These are phyloP conservation scores for Helogale parvula DNA, from an alignment of 2,113 vertebrate genomes.

Conservation along the genomic window DNA sequence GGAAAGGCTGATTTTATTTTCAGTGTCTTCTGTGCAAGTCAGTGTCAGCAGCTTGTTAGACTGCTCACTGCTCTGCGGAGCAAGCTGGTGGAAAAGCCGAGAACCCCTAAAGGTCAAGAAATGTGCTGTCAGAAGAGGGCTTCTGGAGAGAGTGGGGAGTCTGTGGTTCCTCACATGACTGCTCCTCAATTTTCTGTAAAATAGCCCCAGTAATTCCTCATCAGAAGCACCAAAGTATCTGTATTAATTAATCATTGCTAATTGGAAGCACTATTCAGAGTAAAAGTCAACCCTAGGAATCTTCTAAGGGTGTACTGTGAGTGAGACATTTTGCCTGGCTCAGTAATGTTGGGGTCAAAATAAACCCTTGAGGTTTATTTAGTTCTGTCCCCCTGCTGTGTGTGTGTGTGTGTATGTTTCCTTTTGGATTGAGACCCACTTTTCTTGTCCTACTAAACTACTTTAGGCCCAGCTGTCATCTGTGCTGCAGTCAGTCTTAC, in stretches of 20 bases:
- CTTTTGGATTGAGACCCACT: not conserved
- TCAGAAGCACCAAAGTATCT: not conserved
- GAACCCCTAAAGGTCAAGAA: not conserved
- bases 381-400: not conserved
- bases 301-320: not conserved
- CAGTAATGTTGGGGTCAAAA: not conserved
- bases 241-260: not conserved
- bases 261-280: not conserved
- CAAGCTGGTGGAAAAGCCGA: not conserved
- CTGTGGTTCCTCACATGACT: not conserved
- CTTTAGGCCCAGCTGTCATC: not conserved
- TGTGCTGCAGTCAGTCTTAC: not conserved
- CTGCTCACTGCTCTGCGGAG: not conserved
- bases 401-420: not conserved
- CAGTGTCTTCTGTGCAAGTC: not conserved
- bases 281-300: not conserved
- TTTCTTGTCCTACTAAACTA: not conserved
- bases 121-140: not conserved
- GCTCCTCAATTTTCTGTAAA: not conserved
- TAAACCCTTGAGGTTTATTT: not conserved
- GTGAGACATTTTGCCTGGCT: not conserved
- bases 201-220: not conserved
- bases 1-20: not conserved
- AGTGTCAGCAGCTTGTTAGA: not conserved
- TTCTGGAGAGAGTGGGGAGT: not conserved